A percentile compares a stretch with the other conserved stretches of the same genome.
Evolutionary conservation across 2,113 vertebrate species (phyloP).

Genomic region (Vidua chalybeata): DNA sequence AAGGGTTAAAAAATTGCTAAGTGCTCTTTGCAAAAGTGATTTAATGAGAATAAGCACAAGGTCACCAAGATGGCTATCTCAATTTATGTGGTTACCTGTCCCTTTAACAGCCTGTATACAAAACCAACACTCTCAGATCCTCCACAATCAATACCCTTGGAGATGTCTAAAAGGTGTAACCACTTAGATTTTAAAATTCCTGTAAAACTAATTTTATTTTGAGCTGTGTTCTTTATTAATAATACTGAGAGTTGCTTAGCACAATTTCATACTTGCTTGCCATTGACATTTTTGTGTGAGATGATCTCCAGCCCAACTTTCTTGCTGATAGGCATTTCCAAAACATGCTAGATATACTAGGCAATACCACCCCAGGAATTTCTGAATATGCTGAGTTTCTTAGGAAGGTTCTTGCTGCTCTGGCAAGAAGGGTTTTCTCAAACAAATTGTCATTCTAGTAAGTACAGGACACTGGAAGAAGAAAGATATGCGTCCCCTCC

Average conservation of each 20-base stretch:
- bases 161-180: background rate
- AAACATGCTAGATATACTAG: background rate
- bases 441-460: background rate
- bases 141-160: background rate
- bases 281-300: background rate
- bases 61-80: background rate
- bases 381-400: background rate
- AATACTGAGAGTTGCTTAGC: background rate
- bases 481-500: background rate
- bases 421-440: background rate
- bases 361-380: rapidly evolving
- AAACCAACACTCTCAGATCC: background rate
- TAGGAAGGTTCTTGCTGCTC: background rate
- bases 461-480: background rate
- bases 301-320: background rate
- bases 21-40: background rate
- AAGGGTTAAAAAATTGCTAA: background rate
- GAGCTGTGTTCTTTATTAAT: background rate
- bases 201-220: background rate
- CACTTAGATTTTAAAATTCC: background rate
- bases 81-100: background rate
- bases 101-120: background rate
- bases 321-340: background rate
- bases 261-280: background rate
- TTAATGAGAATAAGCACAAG: background rate